Conservation (phyloP, 2,888 invertebrate genomes). For the Luperina testacea region DNA sequence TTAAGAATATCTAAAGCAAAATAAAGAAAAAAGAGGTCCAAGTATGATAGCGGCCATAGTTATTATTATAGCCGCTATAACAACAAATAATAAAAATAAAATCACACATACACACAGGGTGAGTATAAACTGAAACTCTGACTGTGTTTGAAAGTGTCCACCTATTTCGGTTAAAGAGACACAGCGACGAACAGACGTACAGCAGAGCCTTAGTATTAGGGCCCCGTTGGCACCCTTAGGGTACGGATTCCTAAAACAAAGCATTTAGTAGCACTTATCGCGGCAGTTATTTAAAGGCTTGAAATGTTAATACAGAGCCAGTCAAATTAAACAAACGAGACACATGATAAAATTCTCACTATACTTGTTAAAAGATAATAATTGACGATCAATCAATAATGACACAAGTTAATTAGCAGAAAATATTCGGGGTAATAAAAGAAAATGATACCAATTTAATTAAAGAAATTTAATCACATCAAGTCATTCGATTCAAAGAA, state of each 20-base stretch:
- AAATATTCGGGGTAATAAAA: not conserved
- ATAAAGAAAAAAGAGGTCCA: not conserved
- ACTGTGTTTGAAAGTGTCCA: not conserved
- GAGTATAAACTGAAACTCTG: too few species aligned
- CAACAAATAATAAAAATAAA: too few species aligned
- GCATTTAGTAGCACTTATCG: not conserved
- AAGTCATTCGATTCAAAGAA: not conserved
- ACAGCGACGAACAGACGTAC: not conserved
- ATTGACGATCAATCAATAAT: not conserved
- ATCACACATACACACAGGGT: too few species aligned
- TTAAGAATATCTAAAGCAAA: not conserved
- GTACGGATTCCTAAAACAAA: not conserved
- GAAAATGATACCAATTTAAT: not conserved
- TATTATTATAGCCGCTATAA: too few species aligned
- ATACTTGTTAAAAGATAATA: not conserved
- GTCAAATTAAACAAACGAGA: not conserved
- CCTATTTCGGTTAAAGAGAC: not conserved
- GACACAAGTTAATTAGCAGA: not conserved
- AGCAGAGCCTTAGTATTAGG: not conserved
- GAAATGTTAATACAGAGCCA: not conserved
- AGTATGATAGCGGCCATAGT: too few species aligned
- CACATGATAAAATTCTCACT: not conserved
- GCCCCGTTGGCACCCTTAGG: not conserved
- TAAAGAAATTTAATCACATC: slow-evolving; percentile 1
- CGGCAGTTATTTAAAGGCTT: not conserved